Percentiles rank a stretch among this genome's conserved stretches.
Conservation (phyloP, 2,113 vertebrate genomes). For the Stigmatopora argus region DNA sequence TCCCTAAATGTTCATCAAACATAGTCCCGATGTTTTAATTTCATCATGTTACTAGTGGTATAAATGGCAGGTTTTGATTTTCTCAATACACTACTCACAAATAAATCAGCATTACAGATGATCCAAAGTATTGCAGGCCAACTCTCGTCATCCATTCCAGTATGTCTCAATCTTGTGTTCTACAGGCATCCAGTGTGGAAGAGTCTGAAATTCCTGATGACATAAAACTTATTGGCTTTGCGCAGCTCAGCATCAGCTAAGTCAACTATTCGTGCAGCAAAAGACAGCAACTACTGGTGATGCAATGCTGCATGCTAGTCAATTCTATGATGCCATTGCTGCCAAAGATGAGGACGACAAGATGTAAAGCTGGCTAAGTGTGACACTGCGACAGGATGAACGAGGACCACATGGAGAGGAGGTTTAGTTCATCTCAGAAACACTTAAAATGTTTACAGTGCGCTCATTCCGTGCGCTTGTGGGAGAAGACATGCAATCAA, state of each 20-base stretch:
- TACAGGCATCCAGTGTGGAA: conserved; percentile 89
- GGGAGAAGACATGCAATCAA: conserved; percentile 61
- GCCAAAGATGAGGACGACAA: conserved; percentile 76
- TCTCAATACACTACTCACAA: no score
- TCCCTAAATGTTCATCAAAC: no score
- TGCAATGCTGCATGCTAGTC: conserved; percentile 74
- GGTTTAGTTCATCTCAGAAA: conserved; percentile 64
- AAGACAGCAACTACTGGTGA: conserved; percentile 54
- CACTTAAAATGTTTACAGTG: conserved; percentile 73
- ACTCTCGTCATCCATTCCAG: background rate
- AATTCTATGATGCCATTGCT: conserved; percentile 85
- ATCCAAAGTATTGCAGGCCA: no score
- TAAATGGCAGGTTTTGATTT: no score
- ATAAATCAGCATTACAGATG: no score
- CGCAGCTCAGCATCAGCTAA: conserved; percentile 99
- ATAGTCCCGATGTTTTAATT: no score
- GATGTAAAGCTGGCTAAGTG: conserved; percentile 43
- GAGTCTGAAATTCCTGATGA: conserved; percentile 95
- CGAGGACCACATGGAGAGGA: conserved; percentile 46
- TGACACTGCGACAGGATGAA: conserved; percentile 55
- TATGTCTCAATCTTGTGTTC: background rate
- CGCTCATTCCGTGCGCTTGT: conserved; percentile 43
- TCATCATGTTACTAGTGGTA: no score
- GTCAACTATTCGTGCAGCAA: conserved; percentile 44
- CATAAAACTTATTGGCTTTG: conserved; percentile 95